Evolutionary conservation across 2,888 invertebrate genomes (phyloP).

Genomic region (Escarpia spicata): DNA sequence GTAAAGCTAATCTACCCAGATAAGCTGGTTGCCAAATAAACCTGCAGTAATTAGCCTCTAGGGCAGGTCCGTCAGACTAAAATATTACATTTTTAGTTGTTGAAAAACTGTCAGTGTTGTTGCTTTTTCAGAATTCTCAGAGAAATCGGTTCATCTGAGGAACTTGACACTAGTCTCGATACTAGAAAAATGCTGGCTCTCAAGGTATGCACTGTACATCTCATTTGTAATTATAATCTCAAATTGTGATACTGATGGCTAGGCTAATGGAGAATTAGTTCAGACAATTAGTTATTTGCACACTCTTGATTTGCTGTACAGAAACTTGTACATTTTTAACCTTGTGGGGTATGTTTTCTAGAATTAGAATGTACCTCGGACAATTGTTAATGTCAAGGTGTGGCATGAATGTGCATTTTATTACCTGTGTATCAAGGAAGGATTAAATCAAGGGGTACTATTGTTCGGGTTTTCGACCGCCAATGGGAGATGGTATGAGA

Average conservation of each 20-base stretch:
- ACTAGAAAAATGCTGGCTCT: constrained; percentile 74
- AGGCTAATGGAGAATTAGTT: background rate
- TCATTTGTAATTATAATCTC: background rate
- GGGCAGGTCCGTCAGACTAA: too few relatives aligned
- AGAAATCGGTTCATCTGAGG: constrained; percentile 49
- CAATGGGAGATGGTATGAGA: too few relatives aligned
- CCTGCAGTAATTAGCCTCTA: too few relatives aligned
- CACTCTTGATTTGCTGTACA: background rate
- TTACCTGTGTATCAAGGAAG: background rate
- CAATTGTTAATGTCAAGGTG: too few relatives aligned
- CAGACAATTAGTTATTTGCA: background rate
- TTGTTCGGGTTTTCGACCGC: too few relatives aligned
- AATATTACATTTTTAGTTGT: too few relatives aligned
- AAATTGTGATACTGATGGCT: background rate
- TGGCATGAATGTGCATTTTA: background rate
- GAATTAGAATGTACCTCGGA: background rate
- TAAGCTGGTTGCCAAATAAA: too few relatives aligned
- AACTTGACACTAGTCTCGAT: constrained; percentile 77
- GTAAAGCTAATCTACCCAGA: too few relatives aligned
- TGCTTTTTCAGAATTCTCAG: background rate
- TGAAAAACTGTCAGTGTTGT: background rate
- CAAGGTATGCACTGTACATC: constrained; percentile 56
- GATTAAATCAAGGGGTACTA: too few relatives aligned
- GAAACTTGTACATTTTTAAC: background rate
- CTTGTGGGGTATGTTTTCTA: background rate